Base-by-base conservation (phyloP, 2,113 vertebrate genomes). In the Halichoerus grypus region DNA sequence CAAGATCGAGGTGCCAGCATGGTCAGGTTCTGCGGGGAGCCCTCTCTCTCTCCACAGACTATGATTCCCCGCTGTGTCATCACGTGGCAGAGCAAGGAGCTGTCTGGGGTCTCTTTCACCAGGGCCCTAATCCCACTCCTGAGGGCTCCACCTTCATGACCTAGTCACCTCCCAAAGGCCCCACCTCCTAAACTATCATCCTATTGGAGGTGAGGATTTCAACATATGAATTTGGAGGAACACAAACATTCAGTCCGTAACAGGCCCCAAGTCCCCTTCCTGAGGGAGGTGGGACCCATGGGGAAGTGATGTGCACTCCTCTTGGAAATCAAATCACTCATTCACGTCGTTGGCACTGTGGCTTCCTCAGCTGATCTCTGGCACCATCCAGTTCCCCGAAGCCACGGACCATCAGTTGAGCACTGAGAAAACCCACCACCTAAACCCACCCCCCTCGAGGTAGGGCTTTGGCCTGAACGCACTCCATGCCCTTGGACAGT, bases 341-440 rank as follows among this genome's bases (percentile, higher is more conserved):
- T 22, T 49, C 28, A 36, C 22, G 2, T 86, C 55, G 14, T 1
- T 7, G 39, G n/a, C 8, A 4, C 51, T 1, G 0, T 0, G 3
- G 65, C 24, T n/a, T 65, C 36, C 46, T 36, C 13, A 1, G 57
- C 72, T 7, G 21, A 26, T 26, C n/a, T 39, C 59, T 55, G 7
- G 80, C 1, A 3, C 26, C 19, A 3, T 4, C 69, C 51, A 21
- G 26, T 31, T 18, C 10, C 14, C 21, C 31, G 22, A 42, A 74
- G 67, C 49, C 5, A 2, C 1, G 8, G n/a, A 51, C 11, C 84
- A 39, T 18, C 22, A 13, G 26, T 1, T 12, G 36, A 10, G 3
- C 0, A 0, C 72, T n/a, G 18, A 72, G 86, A 16, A 80, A 51
- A 15, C 24, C 51, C 59, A 31, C 18, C 13, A 1, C 12, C 21